phyloP scores from a whole-genome alignment of 2,113 vertebrate genomes.

The Pantherophis guttatus region DNA sequence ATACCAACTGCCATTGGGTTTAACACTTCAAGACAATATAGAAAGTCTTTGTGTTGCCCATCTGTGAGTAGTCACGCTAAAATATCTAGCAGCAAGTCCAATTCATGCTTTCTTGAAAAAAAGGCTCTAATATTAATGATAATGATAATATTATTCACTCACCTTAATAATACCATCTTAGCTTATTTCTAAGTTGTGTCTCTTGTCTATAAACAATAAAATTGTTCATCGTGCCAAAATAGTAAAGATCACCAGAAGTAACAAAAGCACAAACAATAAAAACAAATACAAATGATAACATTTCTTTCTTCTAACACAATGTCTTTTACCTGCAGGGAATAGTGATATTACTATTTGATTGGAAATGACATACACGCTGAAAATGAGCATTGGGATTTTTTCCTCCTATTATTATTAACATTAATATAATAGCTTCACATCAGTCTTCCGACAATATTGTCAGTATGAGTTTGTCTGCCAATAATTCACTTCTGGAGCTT shows the following conservation, averaged over 20 bases:
- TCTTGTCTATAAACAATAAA: neutral
- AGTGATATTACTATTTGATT: conserved; percentile 44
- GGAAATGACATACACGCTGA: conserved; percentile 44
- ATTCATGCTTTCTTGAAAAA: neutral
- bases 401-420: conserved; percentile 51
- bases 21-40: neutral
- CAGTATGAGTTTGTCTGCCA: conserved; percentile 62
- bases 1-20: neutral
- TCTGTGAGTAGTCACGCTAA: neutral
- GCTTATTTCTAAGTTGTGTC: neutral
- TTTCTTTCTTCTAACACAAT: conserved; percentile 33
- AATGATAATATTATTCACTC: neutral
- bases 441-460: conserved; percentile 64
- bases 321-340: conserved; percentile 28
- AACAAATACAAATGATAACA: conserved; percentile 18
- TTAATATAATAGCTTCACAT: conserved; percentile 54
- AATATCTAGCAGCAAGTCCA: neutral
- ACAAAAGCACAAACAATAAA: neutral
- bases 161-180: neutral
- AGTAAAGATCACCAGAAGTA: neutral
- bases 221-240: neutral
- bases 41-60: neutral
- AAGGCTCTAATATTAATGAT: neutral
- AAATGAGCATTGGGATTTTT: conserved; percentile 60
- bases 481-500: conserved; percentile 61